phyloP scores from a whole-genome alignment of 2,113 vertebrate genomes.

The Cebidichthys violaceus region DNA sequence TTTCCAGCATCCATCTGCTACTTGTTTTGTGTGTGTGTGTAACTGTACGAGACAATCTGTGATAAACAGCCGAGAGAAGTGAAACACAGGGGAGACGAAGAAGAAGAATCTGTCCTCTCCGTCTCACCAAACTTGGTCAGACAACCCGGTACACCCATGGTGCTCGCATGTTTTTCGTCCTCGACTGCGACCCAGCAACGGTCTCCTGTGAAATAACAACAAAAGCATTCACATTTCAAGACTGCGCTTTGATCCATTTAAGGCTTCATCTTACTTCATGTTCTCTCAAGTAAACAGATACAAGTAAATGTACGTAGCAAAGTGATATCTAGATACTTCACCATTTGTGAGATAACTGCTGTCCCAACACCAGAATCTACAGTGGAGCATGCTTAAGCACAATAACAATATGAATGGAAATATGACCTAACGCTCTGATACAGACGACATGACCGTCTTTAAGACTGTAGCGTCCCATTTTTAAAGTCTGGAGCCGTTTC shows the following conservation, averaged over 20 bases:
- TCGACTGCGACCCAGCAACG: constrained; percentile 51
- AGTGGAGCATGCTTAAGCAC: background rate
- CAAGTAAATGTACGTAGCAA: background rate
- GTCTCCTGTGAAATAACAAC: constrained; percentile 53
- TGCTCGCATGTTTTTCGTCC: constrained; percentile 47
- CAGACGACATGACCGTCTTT: no score
- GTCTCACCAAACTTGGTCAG: constrained; percentile 53
- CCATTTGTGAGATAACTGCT: background rate
- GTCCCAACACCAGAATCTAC: background rate
- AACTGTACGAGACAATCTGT: constrained; percentile 20
- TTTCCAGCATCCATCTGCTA: constrained; percentile 9
- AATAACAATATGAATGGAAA: background rate
- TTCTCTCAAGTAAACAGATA: constrained; percentile 20
- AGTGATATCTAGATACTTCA: background rate
- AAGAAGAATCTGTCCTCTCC: constrained; percentile 21
- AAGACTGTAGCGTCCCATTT: no score
- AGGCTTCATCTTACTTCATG: constrained; percentile 18
- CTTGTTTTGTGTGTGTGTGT: background rate
- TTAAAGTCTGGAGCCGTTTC: no score
- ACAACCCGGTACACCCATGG: constrained; percentile 31
- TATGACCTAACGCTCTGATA: background rate
- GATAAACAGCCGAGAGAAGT: constrained; percentile 3
- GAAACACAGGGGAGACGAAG: background rate
- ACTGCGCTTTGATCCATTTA: constrained; percentile 36
- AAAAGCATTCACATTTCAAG: constrained; percentile 53